Base-by-base conservation (phyloP, 2,113 vertebrate species). In the Calidris pugnax region DNA sequence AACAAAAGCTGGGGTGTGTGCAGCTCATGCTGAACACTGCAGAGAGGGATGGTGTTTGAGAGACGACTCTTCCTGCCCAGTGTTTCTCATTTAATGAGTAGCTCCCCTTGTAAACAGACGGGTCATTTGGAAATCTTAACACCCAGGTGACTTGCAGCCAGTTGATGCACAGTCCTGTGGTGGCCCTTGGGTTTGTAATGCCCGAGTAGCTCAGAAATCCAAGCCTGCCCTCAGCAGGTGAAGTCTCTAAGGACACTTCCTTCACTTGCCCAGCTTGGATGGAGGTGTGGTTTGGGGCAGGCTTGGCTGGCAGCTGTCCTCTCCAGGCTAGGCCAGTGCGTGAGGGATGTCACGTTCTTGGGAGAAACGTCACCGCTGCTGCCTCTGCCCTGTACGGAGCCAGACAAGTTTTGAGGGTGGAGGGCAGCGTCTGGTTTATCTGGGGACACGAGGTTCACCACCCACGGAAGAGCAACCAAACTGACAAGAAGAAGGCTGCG, bases 21-120 rank as follows among this genome's bases (percentile, higher is more conserved):
- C 23, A 41, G 15, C n/a, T 69, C 14, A 23, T 4, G 3, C 0
- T 5, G 28, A n/a, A 16, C 20, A 4, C 8, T 71, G 50, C 0
- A 0, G 24, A 64, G 48, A 37, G 19, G 19, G 14, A 8, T 86
- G 67, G 11, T 56, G 39, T 32, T 73, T 32, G 10, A 71, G 28
- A 32, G 7, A 55, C 9, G 16, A 15, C 4, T 21, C 24, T 51
- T 33, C 45, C 33, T 80, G 63, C 32, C 28, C 5, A 0, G 14
- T 39, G 48, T 57, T 85, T 59, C 57, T 55, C 17, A 10, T 8
- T 64, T 2, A 63, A 20, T 68, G 60, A 63, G 57, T 8, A 59
- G 19, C 17, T 87, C 4, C 55, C 28, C 37, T 17, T 43, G 22
- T 41, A 20, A 85, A 6, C 14, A 59, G 18, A 16, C 5, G 13